Base-by-base conservation (phyloP, 2,797 vertebrate genomes). In the Cercopithecus hamlyni region DNA sequence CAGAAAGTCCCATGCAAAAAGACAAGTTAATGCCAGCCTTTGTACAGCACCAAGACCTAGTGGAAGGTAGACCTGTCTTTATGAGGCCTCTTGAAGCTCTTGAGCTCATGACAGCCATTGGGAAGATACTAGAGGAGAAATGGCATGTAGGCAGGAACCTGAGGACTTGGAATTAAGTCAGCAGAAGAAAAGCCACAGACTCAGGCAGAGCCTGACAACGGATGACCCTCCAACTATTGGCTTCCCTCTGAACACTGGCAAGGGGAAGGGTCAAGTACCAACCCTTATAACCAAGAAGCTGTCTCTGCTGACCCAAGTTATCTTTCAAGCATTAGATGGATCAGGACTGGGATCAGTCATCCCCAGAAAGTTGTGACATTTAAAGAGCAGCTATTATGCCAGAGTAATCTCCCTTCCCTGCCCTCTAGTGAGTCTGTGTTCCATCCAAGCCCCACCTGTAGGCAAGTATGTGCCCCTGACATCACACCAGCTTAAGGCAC, bases 51-150 rank as follows among this genome's bases (percentile, higher is more conserved):
- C 57, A 45, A 82, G 30, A 70, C 26, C 7, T 41, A n/a, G 7
- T 0, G 58, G 41, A 94, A 87, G 83, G 73, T 20, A 45, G 5
- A 45, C 13, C 52, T 93, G 22, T 72, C 39, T 91, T 75, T 26
- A 26, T 80, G 75, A 88, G 45, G 30, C 45, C 50, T 67, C 79
- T 94, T 12, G 86, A 96, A 95, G 79, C 70, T 58, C 87, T 83
- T 9, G 83, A 96, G 14, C 93, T 96, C 83, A 93, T 90, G 96
- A 67, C 30, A 12, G 36, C 58, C 20, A 90, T 88, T 33, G 90
- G 77, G 17, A 93, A 86, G 15, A 89, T 97, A 22, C 70, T 97
- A 76, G 77, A 97, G n/a, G 79, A 95, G 50, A 97, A 94, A 45
- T 96, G 41, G 39, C 82, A 50, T 17, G 3, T 10, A 41, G 15